phyloP scores from a whole-genome alignment of 2,888 invertebrate genomes.

The Odontomyia ornata region DNA sequence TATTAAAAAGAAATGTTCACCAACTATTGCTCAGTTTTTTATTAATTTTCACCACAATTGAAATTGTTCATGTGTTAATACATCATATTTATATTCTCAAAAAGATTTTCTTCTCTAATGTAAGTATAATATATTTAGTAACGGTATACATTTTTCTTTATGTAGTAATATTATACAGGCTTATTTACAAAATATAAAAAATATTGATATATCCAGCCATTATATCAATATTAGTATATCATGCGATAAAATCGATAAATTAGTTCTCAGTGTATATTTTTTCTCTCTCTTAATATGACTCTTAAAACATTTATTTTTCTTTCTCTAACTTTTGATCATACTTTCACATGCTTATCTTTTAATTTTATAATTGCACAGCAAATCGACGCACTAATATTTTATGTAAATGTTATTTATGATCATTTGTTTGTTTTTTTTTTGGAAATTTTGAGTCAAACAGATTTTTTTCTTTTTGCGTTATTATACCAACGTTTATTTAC shows the following conservation, averaged over 20 bases:
- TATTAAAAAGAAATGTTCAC: too few species aligned
- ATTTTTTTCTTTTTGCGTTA: background rate
- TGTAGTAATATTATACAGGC: constrained; percentile 16
- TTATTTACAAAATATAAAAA: constrained; percentile 43
- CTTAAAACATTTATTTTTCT: background rate
- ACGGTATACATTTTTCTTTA: background rate
- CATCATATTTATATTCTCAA: background rate
- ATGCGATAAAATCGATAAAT: constrained; percentile 37
- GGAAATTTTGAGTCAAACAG: background rate
- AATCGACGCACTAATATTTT: background rate
- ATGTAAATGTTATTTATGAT: background rate
- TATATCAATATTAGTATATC: constrained; percentile 44
- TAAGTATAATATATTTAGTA: background rate
- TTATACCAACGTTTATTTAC: background rate
- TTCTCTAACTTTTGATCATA: background rate
- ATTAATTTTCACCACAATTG: constrained; percentile 19
- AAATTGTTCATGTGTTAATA: constrained; percentile 2
- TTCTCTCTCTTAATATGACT: background rate
- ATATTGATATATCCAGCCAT: constrained; percentile 45
- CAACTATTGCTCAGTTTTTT: constrained; percentile 22
- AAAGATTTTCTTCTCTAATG: background rate
- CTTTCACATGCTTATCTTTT: background rate
- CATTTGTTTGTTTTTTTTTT: background rate
- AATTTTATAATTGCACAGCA: constrained; percentile 22
- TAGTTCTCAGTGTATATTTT: background rate